Conservation (phyloP, 2,888 invertebrate genomes). For the Pharmacophagus antenor region DNA sequence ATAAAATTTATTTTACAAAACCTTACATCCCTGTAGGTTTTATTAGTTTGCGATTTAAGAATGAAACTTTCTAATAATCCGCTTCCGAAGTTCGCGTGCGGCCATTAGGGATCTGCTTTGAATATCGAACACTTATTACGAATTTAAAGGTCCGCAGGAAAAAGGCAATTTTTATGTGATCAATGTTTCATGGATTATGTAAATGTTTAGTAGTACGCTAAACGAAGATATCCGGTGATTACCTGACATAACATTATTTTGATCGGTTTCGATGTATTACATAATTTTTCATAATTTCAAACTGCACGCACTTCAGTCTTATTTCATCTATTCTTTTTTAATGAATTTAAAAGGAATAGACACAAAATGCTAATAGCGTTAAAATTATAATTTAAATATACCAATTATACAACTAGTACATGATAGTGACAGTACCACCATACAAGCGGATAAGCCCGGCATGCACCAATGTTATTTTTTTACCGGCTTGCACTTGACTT, state of each 20-base stretch:
- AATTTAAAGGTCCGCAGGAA: constrained; percentile 51
- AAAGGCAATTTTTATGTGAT: constrained; percentile 45
- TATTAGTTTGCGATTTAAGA: not conserved
- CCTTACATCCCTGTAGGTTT: not conserved
- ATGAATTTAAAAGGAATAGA: too few species aligned
- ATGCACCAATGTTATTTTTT: too few species aligned
- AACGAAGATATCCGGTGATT: constrained; percentile 29
- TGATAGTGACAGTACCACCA: too few species aligned
- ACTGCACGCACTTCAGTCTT: not conserved
- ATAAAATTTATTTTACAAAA: not conserved
- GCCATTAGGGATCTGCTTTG: constrained; percentile 44
- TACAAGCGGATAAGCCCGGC: too few species aligned
- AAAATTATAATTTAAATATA: too few species aligned
- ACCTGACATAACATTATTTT: constrained; percentile 11
- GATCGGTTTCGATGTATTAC: constrained; percentile 5
- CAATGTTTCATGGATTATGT: constrained; percentile 43
- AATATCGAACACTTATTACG: constrained; percentile 46
- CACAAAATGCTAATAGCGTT: too few species aligned
- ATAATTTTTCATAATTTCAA: constrained; percentile 16
- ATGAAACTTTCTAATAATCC: constrained; percentile 38
- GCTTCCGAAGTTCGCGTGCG: constrained; percentile 60
- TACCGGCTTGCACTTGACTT: too few species aligned
- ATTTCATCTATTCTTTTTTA: not conserved
- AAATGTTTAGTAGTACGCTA: constrained; percentile 31
- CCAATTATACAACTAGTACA: too few species aligned